Conservation (phyloP, 2,888 invertebrate genomes). For the Drosophila helvetica region DNA sequence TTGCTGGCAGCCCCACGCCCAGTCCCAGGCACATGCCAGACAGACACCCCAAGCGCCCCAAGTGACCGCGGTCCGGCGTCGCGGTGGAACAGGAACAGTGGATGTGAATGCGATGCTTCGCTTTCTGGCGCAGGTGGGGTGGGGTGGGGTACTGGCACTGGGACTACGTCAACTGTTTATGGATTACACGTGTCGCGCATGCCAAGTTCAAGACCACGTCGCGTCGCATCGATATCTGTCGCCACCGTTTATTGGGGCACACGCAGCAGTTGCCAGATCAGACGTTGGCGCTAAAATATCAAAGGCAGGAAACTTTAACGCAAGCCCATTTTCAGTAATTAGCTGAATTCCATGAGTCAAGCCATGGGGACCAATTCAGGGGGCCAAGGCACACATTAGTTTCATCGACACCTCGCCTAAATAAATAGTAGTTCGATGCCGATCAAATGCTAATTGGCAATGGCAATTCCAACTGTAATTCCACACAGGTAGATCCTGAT, state of each 20-base stretch:
- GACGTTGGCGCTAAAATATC: constrained; percentile 35
- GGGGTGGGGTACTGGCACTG: neutral
- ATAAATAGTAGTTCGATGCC: neutral
- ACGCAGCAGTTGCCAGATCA: constrained; percentile 25
- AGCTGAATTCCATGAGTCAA: constrained; percentile 31
- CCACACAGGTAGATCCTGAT: too few species aligned
- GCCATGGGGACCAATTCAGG: constrained; percentile 7
- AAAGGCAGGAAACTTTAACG: constrained; percentile 34
- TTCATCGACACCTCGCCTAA: neutral
- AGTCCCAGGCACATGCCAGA: neutral
- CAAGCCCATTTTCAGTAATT: constrained; percentile 38
- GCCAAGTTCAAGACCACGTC: constrained; percentile 30
- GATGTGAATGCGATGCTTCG: neutral
- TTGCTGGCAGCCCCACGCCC: neutral
- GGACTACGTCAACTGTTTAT: constrained; percentile 68
- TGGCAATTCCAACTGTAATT: too few species aligned
- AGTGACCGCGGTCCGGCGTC: neutral
- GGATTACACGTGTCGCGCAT: constrained; percentile 71
- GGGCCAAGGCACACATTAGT: neutral
- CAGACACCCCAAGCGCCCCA: neutral
- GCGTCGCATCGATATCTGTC: neutral
- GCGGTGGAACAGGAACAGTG: neutral
- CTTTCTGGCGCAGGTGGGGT: too few species aligned
- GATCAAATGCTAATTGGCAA: too few species aligned
- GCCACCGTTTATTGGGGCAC: neutral